Evolutionary conservation across 2,113 vertebrate genomes (phyloP), one percentile per base, ranked within the genome.

Genomic region (Passer montanus): DNA sequence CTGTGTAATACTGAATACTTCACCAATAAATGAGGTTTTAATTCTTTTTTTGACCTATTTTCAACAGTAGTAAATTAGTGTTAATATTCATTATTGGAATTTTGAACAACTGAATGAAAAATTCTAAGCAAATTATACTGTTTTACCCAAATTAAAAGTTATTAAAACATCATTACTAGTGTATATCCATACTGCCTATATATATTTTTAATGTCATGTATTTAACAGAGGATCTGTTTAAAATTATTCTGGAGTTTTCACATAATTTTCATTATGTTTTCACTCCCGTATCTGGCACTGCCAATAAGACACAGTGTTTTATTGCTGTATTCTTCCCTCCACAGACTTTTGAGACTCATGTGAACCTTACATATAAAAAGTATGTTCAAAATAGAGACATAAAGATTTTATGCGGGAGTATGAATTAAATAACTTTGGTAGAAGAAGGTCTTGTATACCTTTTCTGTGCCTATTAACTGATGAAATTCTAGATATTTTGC

Each of bases 41-140:
- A 55, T 73, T 19, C 7, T 83, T 7, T 49, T 90, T 91, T 83
- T 86, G 1, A 43, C 27, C 21, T 50, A 3, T 13, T 56, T 70
- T 5, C 19, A 84, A 18, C 26, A 56, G 9, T 27, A 49, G 24
- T 43, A 62, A 55, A 37, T 39, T 16, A 58, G 33, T 5, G 0
- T 49, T 69, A 50, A 6, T 59, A 39, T 81, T 91, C 69, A 7
- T 58, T 11, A 31, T 41, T 35, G 7, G 39, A 55, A 67, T 70
- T 84, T 59, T 89, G 10, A 44, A 81, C 10, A 83, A 58, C 14
- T 62, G 20, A 96, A 46, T 58, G 20, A 87, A 87, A 91, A 91
- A 69, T 50, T 1, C 9, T 6, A 31, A 59, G 27, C 0, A 8
- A 62, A 6, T 83, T 58, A 21, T 16, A 63, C 11, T 33, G 4